phyloP scores from a whole-genome alignment of 2,888 invertebrate species.

The Atethmia centrago region DNA sequence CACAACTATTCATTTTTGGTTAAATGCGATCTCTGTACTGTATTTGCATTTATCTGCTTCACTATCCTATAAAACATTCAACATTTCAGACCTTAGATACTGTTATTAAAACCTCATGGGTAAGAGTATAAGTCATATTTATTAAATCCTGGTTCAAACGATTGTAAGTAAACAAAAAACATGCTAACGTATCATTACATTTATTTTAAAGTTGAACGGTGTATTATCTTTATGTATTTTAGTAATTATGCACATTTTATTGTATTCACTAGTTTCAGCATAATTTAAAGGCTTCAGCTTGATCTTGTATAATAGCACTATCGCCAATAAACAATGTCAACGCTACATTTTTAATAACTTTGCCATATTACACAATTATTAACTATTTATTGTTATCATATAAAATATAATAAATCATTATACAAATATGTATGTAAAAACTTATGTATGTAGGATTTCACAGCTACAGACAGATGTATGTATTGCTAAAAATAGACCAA shows the following conservation, averaged over 20 bases:
- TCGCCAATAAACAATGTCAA: slow-evolving; percentile 50
- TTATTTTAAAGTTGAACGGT: slow-evolving; percentile 47
- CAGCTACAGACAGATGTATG: slow-evolving; percentile 14
- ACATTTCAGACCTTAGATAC: slow-evolving; percentile 49
- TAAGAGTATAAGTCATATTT: slow-evolving; percentile 39
- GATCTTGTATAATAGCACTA: slow-evolving; percentile 61
- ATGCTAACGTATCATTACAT: slow-evolving; percentile 68
- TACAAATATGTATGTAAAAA: slow-evolving; percentile 35
- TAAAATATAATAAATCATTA: slow-evolving; percentile 25
- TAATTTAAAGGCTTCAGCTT: slow-evolving; percentile 63
- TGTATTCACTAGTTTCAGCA: slow-evolving; percentile 50
- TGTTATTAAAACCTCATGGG: slow-evolving; percentile 42
- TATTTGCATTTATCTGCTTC: slow-evolving; percentile 68
- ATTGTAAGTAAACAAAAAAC: slow-evolving; percentile 35
- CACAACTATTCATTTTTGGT: slow-evolving; percentile 66
- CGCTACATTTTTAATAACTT: slow-evolving; percentile 61
- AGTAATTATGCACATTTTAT: slow-evolving; percentile 52
- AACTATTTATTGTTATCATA: slow-evolving; percentile 55
- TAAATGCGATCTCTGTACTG: slow-evolving; percentile 69
- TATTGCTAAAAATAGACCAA: slow-evolving; percentile 16
- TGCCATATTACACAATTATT: slow-evolving; percentile 59
- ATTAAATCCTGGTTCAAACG: slow-evolving; percentile 40
- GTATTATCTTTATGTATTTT: slow-evolving; percentile 54
- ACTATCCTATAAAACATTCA: slow-evolving; percentile 56
- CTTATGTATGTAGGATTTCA: slow-evolving; percentile 35